Base-by-base conservation (phyloP, 1,140 invertebrate genomes). In the Neuroterus valhalla region DNA sequence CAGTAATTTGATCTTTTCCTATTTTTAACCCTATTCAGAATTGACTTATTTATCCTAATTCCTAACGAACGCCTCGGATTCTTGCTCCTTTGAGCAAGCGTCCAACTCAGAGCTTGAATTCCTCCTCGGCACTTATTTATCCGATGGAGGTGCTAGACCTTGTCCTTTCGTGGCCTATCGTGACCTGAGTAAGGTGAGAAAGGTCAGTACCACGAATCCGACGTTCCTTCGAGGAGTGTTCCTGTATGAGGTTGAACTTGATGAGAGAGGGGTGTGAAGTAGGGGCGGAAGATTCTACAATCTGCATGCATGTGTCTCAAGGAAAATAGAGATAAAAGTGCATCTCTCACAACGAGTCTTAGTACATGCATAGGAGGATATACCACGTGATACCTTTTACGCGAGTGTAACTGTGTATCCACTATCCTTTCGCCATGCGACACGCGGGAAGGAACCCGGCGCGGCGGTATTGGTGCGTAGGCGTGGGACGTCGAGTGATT, bases 361-460 rank as follows among this genome's bases (percentile, higher is more conserved):
- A 38, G 31, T 38, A 38, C 31, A 38, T 38, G 10, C 31, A 38
- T 38, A 8, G 31, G 6, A 38, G 10, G 6, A 38, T 38, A 38
- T 62, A 62, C 23, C 23, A 62, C 52, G 52, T 62, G 52, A 62
- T 62, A 11, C 52, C 31, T 23, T 62, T 62, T 26, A 62, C 52
- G 52, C 12, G 52, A 26, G 21, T 62, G 52, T 26, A 10, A 5
- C 31, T 38, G 31, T 38, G 31, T 38, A 38, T 1, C 31, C 31
- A 38, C 31, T 71, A 77, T 62, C 74, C 78, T 80, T 78, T 84
- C 87, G 82, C 82, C 84, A 80, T 78, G 81, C 86, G 84, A 81
- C 85, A 83, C 82, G 80, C 77, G 75, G 23, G 48, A 71, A 46
- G 76, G 72, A 77, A 48, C 45, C 70, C 38, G n/a, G n/a, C n/a